Conservation (phyloP, 2,797 vertebrate species). For the Sebastes nivosus region DNA sequence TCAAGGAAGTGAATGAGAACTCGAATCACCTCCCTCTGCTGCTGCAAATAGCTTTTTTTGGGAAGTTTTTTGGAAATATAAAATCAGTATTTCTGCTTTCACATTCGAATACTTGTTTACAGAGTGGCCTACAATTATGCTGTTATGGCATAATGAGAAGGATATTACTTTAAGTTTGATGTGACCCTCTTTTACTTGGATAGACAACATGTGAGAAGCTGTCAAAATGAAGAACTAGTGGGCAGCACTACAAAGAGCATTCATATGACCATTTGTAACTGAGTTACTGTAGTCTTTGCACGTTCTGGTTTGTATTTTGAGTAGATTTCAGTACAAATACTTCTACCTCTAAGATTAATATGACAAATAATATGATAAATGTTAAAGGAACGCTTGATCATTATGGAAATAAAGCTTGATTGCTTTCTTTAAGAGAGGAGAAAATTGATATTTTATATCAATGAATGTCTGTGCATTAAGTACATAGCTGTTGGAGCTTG, state of each 20-base stretch:
- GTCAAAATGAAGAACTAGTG: not conserved
- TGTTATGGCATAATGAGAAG: not conserved
- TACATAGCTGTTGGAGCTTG: not conserved
- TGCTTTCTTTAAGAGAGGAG: not conserved
- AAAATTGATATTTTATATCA: not conserved
- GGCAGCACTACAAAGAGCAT: not conserved
- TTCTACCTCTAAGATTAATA: not conserved
- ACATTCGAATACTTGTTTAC: not conserved
- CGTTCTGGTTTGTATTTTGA: not conserved
- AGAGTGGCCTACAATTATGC: not conserved
- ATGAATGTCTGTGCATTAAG: not conserved
- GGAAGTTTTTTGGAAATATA: not conserved
- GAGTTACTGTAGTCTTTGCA: not conserved
- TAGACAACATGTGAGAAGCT: not conserved
- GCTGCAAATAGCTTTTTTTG: not conserved
- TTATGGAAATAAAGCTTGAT: not conserved
- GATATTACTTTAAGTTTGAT: not conserved
- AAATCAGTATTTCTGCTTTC: not conserved
- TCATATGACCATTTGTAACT: not conserved
- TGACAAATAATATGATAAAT: not conserved
- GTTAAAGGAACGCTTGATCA: not conserved
- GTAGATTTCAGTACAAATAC: not conserved
- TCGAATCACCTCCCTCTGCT: not conserved
- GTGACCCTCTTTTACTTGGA: not conserved
- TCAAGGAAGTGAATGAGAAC: constrained; percentile 10